phyloP scores from a whole-genome alignment of 1,140 invertebrate genomes.

The Glossosoma conforme region DNA sequence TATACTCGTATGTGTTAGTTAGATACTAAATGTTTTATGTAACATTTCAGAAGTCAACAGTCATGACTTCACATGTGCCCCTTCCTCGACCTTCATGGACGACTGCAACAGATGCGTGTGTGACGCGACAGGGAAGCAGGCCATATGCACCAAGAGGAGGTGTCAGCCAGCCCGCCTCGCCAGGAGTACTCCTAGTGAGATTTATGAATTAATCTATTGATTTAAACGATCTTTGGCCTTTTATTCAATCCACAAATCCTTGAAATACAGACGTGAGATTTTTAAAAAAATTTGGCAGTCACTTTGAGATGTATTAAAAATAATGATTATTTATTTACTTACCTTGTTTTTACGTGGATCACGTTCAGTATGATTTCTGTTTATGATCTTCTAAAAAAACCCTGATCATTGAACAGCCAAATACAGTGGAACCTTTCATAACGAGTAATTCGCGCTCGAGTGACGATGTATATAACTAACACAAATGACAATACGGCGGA shows the following conservation, averaged over 20 bases:
- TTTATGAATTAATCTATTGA: not conserved
- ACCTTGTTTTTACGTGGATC: no score
- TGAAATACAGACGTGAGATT: constrained; percentile 29
- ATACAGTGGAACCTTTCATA: not conserved
- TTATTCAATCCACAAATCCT: not conserved
- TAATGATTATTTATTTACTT: constrained; percentile 23
- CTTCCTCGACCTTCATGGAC: constrained; percentile 37
- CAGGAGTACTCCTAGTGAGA: not conserved
- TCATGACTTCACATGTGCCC: constrained; percentile 33
- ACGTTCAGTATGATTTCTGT: no score
- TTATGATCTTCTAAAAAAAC: no score
- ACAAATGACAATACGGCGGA: constrained; percentile 33
- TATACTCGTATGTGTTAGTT: no score
- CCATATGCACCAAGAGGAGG: constrained; percentile 36
- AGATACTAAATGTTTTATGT: no score
- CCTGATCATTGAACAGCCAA: no score
- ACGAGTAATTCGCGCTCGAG: constrained; percentile 27
- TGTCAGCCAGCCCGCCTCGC: not conserved
- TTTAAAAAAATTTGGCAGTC: no score
- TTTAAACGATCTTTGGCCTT: not conserved
- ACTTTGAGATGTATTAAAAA: no score
- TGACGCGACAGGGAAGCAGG: constrained; percentile 30
- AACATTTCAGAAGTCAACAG: constrained; percentile 12
- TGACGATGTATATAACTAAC: constrained; percentile 15
- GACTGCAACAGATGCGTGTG: constrained; percentile 42